Evolutionary conservation across 2,888 invertebrate genomes (phyloP).

Genomic region (Anthophora plumipes): DNA sequence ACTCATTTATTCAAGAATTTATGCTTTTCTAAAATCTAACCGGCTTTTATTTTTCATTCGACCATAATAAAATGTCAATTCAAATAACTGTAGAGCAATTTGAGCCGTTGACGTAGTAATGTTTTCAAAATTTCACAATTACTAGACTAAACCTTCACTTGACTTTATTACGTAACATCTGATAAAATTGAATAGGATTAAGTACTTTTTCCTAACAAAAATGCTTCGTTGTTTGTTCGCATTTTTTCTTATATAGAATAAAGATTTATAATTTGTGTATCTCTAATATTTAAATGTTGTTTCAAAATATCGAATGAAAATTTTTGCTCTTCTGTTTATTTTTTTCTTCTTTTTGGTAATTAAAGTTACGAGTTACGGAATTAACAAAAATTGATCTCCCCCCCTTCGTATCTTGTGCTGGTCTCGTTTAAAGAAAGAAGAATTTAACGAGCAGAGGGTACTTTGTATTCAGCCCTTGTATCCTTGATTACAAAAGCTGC

Average conservation of each 20-base stretch:
- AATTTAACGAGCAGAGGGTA: background rate
- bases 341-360: background rate
- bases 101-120: too few species aligned
- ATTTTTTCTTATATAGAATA: background rate
- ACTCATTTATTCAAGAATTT: too few species aligned
- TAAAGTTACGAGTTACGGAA: background rate
- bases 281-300: background rate
- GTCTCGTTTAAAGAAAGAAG: slow-evolving; percentile 2
- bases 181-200: too few species aligned
- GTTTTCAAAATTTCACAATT: too few species aligned
- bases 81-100: too few species aligned
- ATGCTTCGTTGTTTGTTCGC: background rate
- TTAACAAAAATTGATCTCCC: slow-evolving; percentile 3
- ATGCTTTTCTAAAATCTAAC: too few species aligned
- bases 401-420: background rate
- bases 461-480: slow-evolving; percentile 14
- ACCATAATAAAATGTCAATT: too few species aligned
- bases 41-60: too few species aligned
- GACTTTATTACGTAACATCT: too few species aligned
- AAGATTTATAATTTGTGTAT: background rate
- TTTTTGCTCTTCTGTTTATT: background rate
- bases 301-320: background rate
- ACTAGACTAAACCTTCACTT: too few species aligned
- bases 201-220: background rate
- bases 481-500: slow-evolving; percentile 20